A percentile compares a stretch with the other conserved stretches of the same genome.
These are phyloP conservation scores for Hydroisotoma schaefferi DNA, from an alignment of 2,888 invertebrate genomes.

Conservation along the genomic window DNA sequence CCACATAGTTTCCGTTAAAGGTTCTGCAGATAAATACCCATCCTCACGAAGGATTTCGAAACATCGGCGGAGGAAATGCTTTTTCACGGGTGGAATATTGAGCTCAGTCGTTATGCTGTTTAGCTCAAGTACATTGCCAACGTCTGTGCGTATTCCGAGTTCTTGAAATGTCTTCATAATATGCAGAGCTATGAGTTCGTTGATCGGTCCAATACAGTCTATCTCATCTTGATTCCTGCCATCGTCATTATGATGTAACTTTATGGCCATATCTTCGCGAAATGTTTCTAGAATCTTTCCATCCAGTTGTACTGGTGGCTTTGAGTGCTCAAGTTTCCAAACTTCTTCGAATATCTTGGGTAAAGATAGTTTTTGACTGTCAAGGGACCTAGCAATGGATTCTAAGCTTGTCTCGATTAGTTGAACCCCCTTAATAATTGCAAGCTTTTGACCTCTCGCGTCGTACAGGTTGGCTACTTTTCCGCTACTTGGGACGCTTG, in stretches of 20 bases:
- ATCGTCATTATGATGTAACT: too few species aligned
- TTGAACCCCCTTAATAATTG: neutral
- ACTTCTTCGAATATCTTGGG: slow-evolving; percentile 2
- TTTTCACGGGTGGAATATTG: too few species aligned
- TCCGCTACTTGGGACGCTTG: neutral
- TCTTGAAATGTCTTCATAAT: neutral
- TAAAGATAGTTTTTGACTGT: neutral
- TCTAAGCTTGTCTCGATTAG: neutral
- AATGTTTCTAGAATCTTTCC: neutral
- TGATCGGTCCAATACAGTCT: neutral
- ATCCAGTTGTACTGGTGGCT: neutral
- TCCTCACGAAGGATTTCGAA: too few species aligned
- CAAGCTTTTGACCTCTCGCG: neutral
- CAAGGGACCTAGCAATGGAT: neutral
- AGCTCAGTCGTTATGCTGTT: too few species aligned
- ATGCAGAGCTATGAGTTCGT: neutral
- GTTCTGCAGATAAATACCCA: too few species aligned
- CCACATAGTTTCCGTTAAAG: too few species aligned
- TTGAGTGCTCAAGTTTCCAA: neutral
- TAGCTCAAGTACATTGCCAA: too few species aligned
- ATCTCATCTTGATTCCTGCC: too few species aligned
- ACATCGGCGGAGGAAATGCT: too few species aligned
- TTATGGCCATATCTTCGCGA: too few species aligned
- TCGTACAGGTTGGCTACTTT: neutral
- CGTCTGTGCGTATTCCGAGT: too few species aligned